Conservation (phyloP, 2,797 vertebrate genomes). For the Gephyroberyx darwinii region DNA sequence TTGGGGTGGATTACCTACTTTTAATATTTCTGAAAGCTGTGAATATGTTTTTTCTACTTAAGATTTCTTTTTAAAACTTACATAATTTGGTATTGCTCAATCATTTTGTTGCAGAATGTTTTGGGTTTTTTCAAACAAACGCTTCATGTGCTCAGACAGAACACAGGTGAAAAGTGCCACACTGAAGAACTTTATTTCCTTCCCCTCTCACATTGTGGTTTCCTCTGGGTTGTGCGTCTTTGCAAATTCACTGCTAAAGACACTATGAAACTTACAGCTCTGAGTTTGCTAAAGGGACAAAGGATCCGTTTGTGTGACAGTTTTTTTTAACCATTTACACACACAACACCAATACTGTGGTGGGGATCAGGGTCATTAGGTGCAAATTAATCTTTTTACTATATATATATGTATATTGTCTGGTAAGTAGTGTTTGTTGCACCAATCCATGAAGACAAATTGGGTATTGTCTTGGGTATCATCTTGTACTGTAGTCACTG, state of each 20-base stretch:
- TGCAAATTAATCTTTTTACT: neutral
- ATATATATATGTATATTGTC: no score
- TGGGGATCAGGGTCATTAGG: neutral
- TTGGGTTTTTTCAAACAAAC: neutral
- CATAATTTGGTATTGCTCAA: no score
- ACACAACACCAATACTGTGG: neutral
- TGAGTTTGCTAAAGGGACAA: constrained; percentile 1
- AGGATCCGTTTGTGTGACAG: neutral
- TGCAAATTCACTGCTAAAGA: constrained; percentile 27
- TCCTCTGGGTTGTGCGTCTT: constrained; percentile 17
- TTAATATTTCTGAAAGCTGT: no score
- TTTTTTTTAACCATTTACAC: neutral
- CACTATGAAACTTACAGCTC: neutral
- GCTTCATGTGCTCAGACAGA: neutral
- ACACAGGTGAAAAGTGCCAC: constrained; percentile 21
- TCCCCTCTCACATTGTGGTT: constrained; percentile 49
- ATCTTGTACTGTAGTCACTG: no score
- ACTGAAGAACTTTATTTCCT: constrained; percentile 8
- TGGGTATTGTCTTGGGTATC: no score
- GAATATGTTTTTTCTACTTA: no score
- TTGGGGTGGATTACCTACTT: no score
- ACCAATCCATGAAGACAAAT: neutral
- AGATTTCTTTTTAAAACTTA: no score
- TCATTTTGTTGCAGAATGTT: neutral
- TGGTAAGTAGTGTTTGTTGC: no score